Evolutionary conservation across 2,888 invertebrate species (phyloP).

Genomic region (Patella caerulea): DNA sequence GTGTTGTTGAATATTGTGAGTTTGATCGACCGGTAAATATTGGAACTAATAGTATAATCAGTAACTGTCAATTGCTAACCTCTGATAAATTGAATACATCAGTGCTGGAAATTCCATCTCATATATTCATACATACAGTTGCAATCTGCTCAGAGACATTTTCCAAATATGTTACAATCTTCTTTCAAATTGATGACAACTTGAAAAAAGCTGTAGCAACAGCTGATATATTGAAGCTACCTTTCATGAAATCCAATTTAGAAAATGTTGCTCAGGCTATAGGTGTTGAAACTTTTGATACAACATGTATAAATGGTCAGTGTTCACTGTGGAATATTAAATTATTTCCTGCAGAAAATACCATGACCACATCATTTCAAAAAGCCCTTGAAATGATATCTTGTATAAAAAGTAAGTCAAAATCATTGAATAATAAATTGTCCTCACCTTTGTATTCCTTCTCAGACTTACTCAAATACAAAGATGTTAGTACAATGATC

Average conservation of each 20-base stretch:
- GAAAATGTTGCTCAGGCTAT: conserved; percentile 30
- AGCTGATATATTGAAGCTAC: conserved; percentile 39
- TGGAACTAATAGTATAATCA: conserved; percentile 65
- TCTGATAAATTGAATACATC: neutral
- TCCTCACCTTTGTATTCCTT: conserved; percentile 43
- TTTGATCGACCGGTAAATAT: conserved; percentile 62
- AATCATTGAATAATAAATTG: neutral
- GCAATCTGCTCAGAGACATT: conserved; percentile 45
- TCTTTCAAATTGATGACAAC: conserved; percentile 63
- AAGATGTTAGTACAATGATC: conserved; percentile 59
- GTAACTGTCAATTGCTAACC: conserved; percentile 63
- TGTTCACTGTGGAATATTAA: conserved; percentile 58
- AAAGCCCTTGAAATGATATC: conserved; percentile 41
- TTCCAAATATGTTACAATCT: conserved; percentile 62
- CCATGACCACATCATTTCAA: conserved; percentile 58
- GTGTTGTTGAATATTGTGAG: conserved; percentile 70
- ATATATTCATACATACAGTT: conserved; percentile 67
- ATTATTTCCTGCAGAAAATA: conserved; percentile 56
- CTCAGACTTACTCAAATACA: conserved; percentile 50
- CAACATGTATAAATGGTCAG: conserved; percentile 14
- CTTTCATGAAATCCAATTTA: conserved; percentile 48
- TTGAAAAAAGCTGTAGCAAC: conserved; percentile 56
- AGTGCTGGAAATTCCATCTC: conserved; percentile 46
- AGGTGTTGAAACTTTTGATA: conserved; percentile 14
- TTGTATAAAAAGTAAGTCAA: conserved; percentile 17